Evolutionary conservation across 1,140 invertebrate genomes (phyloP).

Genomic region (Neodiprion pinetum): DNA sequence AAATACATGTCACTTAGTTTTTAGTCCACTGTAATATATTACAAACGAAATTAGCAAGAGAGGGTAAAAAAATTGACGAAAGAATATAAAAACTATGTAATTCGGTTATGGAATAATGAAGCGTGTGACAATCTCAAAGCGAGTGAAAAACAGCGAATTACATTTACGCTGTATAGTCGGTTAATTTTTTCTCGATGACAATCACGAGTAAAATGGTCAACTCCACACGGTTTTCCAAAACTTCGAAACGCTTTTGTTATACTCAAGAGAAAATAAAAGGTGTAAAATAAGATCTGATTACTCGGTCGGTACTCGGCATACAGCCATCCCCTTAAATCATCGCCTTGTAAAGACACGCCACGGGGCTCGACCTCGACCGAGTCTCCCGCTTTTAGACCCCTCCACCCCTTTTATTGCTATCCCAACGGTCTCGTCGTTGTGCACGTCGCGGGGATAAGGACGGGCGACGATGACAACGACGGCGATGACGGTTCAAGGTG

Average conservation of each 20-base stretch:
- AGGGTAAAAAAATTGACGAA: no score
- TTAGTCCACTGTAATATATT: no score
- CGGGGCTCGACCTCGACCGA: constrained; percentile 2
- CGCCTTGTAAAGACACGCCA: background rate
- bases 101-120: no score
- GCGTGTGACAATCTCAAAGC: no score
- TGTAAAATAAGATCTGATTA: background rate
- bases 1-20: no score
- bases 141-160: no score
- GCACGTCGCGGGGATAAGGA: background rate
- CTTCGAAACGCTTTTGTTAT: background rate
- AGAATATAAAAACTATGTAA: no score
- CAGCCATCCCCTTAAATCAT: no score
- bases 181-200: background rate
- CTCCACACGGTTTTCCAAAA: no score
- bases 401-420: background rate
- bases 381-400: background rate
- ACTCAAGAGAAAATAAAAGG: background rate
- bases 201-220: background rate
- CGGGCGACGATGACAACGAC: background rate
- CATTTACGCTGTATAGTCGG: no score
- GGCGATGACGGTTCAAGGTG: background rate
- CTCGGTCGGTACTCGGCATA: background rate
- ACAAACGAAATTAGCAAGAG: no score
- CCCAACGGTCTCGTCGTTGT: background rate